Base-by-base conservation (phyloP, 2,888 invertebrate genomes). In the Cyrtodaria siliqua region DNA sequence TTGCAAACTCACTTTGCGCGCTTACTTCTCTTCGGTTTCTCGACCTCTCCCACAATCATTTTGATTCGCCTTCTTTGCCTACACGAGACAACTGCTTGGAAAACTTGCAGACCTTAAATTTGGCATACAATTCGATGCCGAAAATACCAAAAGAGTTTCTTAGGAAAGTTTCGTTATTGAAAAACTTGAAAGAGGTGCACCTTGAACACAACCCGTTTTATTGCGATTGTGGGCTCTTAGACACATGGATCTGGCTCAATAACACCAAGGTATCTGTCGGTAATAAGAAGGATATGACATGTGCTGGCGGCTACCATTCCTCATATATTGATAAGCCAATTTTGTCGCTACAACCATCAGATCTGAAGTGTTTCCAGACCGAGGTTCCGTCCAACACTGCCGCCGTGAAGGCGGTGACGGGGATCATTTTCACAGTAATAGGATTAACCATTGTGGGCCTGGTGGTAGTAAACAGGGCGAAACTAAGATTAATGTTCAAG, bases 201-300 rank as follows among this genome's bases (percentile, higher is more conserved):
- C 60, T 86, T 3, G 53, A 73, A 24, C 42, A 79, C 14, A 86
- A 87, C 27, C 69, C 67, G 38, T 87, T 72, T 64, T 42, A 55
- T 1, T 87, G 87, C 74, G 85, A 85, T 50, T 87, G 87, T 64
- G 59, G 72, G 1, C 55, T 87, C 9, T 40, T 68, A 16, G 75
- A 75, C 9, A 82, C 86, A 33, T 74, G 80, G 63, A 59, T 75
- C 27, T 87, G 86, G 86, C 26, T 87, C 9, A 78, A 62, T 1
- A 63, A 26, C 9, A 82, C 82, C 0, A 55, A 70, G 16, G 61
- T 64, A 9, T 59, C 69, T 6, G 64, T 86, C 9, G 9, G 23
- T 1, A 57, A 80, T 55, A 76, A 67, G 33, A 27, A 62, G 0
- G 33, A 71, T 2, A 40, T 84, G 20, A 26, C 23, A 18, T 86